Base-by-base conservation (phyloP, 2,113 vertebrate species). In the Siniperca chuatsi region DNA sequence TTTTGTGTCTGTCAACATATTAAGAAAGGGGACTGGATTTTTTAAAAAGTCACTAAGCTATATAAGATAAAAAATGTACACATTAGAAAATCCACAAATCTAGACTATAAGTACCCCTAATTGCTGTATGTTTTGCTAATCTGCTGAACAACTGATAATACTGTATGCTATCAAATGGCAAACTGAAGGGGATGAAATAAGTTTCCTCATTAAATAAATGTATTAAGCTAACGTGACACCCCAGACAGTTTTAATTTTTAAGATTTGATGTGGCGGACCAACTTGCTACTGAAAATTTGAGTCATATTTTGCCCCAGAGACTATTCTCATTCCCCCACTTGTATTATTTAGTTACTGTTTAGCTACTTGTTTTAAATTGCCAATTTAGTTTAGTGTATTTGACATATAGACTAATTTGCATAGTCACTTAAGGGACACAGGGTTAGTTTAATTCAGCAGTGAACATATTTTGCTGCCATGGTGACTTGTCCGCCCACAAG, bases 391-490 rank as follows among this genome's bases (percentile, higher is more conserved):
- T 58, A 78, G 78, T 67, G 25, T 89, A 80, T 88, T 91, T 90
- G 94, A 92, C 92, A 89, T 84, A 75, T 80, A 84, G 75, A 83
- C 86, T 94, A 82, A 94, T 92, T 85, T 94, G 67, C 90, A 91
- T 89, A 88, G 85, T 89, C 86, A 90, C 85, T 90, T 90, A 84
- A 84, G 86, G 89, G 90, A 91, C 79, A 81, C 62, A 2, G 73
- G 80, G 83, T 84, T 89, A 85, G 85, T 90, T 92, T 89, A 92
- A 91, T 91, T 93, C 82, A 87, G 84, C 84, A 85, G 62, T 50
- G 73, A 92, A 81, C 90, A 92, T 92, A 92, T 92, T 94, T 90
- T 73, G 50, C 76, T 86, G 78, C 82, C 89, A 91, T 55, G 82
- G 85, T 86, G 78, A 74, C 66, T 87, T 87, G 88, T 89, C 81